These are phyloP conservation scores for Rapana venosa DNA, from an alignment of 2,888 invertebrate genomes.

Conservation along the genomic window DNA sequence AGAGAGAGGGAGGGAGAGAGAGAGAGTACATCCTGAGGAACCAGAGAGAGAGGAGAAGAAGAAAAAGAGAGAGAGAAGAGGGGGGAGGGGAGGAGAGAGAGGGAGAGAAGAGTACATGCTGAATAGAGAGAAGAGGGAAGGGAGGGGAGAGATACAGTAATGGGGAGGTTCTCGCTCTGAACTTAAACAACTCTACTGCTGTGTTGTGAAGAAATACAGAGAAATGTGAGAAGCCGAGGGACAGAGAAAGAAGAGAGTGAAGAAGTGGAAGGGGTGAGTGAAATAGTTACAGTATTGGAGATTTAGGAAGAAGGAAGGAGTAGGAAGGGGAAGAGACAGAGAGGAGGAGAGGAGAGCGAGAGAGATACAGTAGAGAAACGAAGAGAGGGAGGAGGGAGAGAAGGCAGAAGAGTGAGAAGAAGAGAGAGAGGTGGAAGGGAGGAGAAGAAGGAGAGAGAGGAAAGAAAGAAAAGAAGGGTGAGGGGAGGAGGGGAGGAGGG, in stretches of 20 bases:
- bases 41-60: not conserved
- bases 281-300: not conserved
- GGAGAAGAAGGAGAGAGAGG: not conserved
- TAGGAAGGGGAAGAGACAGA: not conserved
- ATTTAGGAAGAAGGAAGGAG: not conserved
- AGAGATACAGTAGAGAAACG: not conserved
- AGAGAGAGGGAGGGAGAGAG: slow-evolving; percentile 12
- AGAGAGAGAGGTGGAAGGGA: not conserved
- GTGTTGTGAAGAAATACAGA: too few species aligned
- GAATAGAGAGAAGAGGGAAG: too few species aligned
- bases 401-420: not conserved
- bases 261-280: too few species aligned
- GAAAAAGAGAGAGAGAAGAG: not conserved
- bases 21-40: not conserved
- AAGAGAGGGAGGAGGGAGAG: not conserved
- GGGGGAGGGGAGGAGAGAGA: not conserved
- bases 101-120: not conserved
- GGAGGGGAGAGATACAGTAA: too few species aligned
- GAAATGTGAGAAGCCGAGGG: too few species aligned
- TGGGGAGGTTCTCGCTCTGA: too few species aligned
- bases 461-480: not conserved
- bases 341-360: not conserved
- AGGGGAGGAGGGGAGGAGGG: not conserved
- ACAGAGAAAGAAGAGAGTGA: not conserved
- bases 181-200: too few species aligned